Evolutionary conservation across 2,797 vertebrate species (phyloP).

Genomic region (Girardinus metallicus): DNA sequence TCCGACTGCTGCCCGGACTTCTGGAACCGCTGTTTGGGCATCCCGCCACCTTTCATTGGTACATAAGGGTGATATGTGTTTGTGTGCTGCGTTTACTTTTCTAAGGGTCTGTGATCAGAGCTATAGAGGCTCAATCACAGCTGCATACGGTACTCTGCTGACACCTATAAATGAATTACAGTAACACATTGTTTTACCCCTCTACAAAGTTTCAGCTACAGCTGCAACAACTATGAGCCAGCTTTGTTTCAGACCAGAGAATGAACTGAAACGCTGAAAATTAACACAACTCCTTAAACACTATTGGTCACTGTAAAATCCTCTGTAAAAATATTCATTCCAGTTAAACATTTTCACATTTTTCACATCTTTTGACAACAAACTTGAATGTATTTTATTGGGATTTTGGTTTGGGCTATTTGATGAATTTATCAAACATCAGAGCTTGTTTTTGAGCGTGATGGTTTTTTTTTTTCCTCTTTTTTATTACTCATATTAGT

Average conservation of each 20-base stretch:
- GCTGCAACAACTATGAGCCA: not conserved
- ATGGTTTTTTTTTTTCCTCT: not conserved
- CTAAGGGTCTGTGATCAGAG: constrained; percentile 10
- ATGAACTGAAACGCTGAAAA: not conserved
- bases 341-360: not conserved
- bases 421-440: not conserved
- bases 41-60: constrained; percentile 77
- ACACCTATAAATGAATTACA: constrained; percentile 7
- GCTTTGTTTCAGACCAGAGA: not conserved
- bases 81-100: constrained; percentile 10
- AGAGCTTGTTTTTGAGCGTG: not conserved
- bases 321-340: not conserved
- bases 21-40: constrained; percentile 90
- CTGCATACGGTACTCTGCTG: constrained; percentile 1
- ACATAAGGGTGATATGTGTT: constrained; percentile 26
- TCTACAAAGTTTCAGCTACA: not conserved
- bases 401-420: not conserved
- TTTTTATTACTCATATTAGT: not conserved
- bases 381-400: not conserved
- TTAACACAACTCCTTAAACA: not conserved
- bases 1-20: constrained; percentile 98
- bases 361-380: not conserved
- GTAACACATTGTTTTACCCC: not conserved
- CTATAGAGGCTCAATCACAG: constrained; percentile 12
- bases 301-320: not conserved